Percentiles rank a stretch among this genome's conserved stretches.
Conservation (phyloP, 2,113 vertebrate genomes). For the Bungarus multicinctus region DNA sequence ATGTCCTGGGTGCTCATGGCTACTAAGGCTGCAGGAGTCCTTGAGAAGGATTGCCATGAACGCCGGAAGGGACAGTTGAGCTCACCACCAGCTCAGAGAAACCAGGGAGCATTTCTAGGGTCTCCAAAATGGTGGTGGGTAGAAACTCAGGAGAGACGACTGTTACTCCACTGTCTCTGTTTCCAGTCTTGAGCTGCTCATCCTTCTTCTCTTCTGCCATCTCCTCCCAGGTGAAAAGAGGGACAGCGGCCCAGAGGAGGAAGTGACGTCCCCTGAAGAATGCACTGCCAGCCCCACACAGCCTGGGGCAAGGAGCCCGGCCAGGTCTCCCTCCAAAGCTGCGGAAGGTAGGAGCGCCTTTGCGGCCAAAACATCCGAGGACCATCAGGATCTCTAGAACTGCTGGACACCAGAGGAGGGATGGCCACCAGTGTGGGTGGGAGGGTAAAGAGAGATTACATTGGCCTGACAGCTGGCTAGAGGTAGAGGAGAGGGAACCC, state of each 20-base stretch:
- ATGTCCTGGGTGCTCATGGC: neutral
- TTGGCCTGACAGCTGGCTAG: neutral
- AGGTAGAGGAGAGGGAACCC: neutral
- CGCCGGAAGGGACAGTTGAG: neutral
- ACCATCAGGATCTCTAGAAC: neutral
- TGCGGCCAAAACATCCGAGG: neutral
- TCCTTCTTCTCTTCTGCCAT: constrained; percentile 3
- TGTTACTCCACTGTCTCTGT: neutral
- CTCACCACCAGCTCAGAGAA: neutral
- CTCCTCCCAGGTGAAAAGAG: constrained; percentile 63
- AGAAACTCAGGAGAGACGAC: neutral
- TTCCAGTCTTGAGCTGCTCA: no score
- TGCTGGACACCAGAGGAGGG: neutral
- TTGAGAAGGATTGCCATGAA: neutral
- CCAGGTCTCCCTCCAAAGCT: constrained; percentile 49
- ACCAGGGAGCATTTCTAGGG: neutral
- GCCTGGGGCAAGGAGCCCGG: constrained; percentile 18
- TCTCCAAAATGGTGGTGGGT: neutral
- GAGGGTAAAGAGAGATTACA: neutral
- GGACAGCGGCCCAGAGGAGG: constrained; percentile 47
- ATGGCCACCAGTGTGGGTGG: neutral
- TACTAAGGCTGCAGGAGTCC: neutral
- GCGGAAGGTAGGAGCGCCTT: constrained; percentile 63
- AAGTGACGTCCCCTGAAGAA: constrained; percentile 46
- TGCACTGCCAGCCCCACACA: constrained; percentile 36